phyloP scores from a whole-genome alignment of 2,113 vertebrate genomes.

The Phrynocephalus versicolor region DNA sequence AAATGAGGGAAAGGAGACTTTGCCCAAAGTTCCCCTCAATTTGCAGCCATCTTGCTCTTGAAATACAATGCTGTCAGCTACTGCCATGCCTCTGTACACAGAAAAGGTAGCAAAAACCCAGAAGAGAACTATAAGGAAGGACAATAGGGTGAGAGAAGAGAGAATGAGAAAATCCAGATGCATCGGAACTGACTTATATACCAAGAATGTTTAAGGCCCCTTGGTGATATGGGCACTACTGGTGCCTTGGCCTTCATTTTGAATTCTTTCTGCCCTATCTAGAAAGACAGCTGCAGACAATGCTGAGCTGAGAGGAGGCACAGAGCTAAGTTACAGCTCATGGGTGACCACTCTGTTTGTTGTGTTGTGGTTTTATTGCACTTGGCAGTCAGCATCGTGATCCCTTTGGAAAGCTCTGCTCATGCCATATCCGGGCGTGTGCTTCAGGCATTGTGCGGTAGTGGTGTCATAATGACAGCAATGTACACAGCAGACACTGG shows the following conservation, averaged over 20 bases:
- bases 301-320: not conserved
- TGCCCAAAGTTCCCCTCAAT: too few relatives aligned
- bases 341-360: constrained; percentile 25
- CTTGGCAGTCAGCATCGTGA: constrained; percentile 29
- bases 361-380: constrained; percentile 42
- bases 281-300: constrained; percentile 4
- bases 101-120: too few relatives aligned
- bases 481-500: not conserved
- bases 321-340: constrained; percentile 27
- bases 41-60: too few relatives aligned
- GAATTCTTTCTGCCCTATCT: constrained; percentile 1
- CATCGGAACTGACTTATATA: not conserved
- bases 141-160: too few relatives aligned
- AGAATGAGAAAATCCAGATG: not conserved
- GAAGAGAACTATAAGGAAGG: too few relatives aligned
- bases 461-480: constrained; percentile 10
- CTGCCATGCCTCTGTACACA: too few relatives aligned
- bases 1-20: too few relatives aligned
- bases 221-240: not conserved
- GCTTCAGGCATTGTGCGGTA: not conserved
- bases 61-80: too few relatives aligned
- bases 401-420: constrained; percentile 17
- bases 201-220: not conserved
- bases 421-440: not conserved
- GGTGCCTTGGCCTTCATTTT: not conserved